These are phyloP conservation scores for Apodemia zela DNA, from an alignment of 2,888 invertebrate genomes.

Conservation along the genomic window DNA sequence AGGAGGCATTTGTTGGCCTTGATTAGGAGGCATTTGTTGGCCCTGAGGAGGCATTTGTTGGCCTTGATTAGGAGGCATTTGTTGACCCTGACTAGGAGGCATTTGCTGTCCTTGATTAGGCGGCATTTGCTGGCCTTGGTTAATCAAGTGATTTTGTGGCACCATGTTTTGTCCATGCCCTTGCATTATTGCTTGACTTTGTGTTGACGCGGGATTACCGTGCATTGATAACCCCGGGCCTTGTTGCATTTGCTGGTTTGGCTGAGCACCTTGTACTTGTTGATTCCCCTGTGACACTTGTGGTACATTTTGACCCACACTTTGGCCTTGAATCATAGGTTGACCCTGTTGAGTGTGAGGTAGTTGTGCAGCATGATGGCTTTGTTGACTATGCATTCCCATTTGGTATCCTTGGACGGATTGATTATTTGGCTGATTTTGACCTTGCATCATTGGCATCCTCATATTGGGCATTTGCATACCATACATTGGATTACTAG, in stretches of 20 bases:
- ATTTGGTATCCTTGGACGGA: conserved; percentile 54
- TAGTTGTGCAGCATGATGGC: conserved; percentile 47
- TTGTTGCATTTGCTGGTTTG: conserved; percentile 39
- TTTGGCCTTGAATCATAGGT: conserved; percentile 44
- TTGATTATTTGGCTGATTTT: conserved; percentile 48
- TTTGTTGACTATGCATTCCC: conserved; percentile 51
- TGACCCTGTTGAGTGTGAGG: conserved; percentile 51
- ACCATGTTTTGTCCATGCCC: conserved; percentile 29
- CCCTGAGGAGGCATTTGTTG: conserved; percentile 42
- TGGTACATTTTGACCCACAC: conserved; percentile 40
- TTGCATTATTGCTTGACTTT: conserved; percentile 48
- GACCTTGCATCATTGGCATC: conserved; percentile 58
- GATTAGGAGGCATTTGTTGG: conserved; percentile 50
- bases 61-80: conserved; percentile 37
- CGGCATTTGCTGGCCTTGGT: conserved; percentile 44
- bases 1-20: not conserved
- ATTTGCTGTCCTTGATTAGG: conserved; percentile 46
- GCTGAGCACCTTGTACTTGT: conserved; percentile 34
- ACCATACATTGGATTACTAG: conserved; percentile 54
- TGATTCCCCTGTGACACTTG: conserved; percentile 34
- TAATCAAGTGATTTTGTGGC: conserved; percentile 37
- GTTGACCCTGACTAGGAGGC: conserved; percentile 40
- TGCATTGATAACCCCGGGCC: conserved; percentile 45
- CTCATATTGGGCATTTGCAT: conserved; percentile 70
- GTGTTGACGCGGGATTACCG: conserved; percentile 42